Conservation (phyloP, 2,888 invertebrate genomes). For the Mythimna loreyi region DNA sequence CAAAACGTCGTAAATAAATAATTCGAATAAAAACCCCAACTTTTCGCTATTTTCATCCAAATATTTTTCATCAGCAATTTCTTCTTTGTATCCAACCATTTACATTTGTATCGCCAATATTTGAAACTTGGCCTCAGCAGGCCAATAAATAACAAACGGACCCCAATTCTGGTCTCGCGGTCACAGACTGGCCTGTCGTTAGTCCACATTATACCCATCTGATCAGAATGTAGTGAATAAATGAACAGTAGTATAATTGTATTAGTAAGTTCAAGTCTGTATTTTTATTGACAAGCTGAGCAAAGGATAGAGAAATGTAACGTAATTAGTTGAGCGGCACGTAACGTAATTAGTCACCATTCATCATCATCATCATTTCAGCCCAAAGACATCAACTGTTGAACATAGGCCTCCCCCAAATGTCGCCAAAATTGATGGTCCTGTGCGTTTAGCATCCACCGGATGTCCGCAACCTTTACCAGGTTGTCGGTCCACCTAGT, state of each 20-base stretch:
- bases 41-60: neutral
- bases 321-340: too few relatives aligned
- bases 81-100: neutral
- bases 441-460: too few relatives aligned
- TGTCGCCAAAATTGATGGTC: too few relatives aligned
- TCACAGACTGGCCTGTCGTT: constrained; percentile 22
- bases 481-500: too few relatives aligned
- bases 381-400: too few relatives aligned
- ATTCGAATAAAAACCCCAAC: neutral
- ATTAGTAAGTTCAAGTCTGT: too few relatives aligned
- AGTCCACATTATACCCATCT: constrained; percentile 37
- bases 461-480: too few relatives aligned
- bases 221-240: neutral
- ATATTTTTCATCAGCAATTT: constrained; percentile 6
- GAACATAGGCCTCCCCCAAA: too few relatives aligned
- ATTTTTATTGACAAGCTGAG: too few relatives aligned
- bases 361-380: too few relatives aligned
- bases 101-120: constrained; percentile 28
- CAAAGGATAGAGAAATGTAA: too few relatives aligned
- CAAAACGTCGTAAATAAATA: neutral
- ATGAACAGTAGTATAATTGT: constrained; percentile 5
- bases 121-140: constrained; percentile 23
- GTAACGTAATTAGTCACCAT: too few relatives aligned
- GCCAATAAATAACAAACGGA: constrained; percentile 42
- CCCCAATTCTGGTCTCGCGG: constrained; percentile 12